Evolutionary conservation across 2,113 vertebrate species (phyloP).

Genomic region (Calidris pugnax): DNA sequence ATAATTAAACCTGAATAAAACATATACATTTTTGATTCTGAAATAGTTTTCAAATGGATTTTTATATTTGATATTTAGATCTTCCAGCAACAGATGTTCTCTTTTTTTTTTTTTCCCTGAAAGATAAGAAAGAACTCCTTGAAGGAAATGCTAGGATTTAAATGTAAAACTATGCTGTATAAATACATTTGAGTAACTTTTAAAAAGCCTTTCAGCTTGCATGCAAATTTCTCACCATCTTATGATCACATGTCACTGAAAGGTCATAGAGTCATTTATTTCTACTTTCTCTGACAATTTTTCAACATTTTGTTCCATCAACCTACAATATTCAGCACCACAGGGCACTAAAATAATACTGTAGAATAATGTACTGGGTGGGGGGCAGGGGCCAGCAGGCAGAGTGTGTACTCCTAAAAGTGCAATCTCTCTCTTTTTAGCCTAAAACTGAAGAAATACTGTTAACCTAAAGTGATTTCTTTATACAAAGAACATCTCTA

Average conservation of each 20-base stretch:
- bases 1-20: slow-evolving; percentile 5
- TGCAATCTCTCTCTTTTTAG: background rate
- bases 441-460: background rate
- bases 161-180: background rate
- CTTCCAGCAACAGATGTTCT: background rate
- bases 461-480: background rate
- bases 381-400: accelerated
- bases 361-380: background rate
- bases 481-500: background rate
- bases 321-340: background rate
- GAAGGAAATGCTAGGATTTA: background rate
- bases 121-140: background rate
- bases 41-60: background rate
- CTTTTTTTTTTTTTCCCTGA: background rate
- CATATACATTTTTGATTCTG: background rate
- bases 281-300: background rate
- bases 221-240: background rate
- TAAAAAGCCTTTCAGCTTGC: background rate
- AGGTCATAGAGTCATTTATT: background rate
- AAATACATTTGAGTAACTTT: background rate
- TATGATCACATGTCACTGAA: background rate
- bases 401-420: background rate
- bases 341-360: background rate
- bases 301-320: background rate
- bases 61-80: background rate